phyloP scores from a whole-genome alignment of 1,140 invertebrate species.

The Cotesia glomerata region DNA sequence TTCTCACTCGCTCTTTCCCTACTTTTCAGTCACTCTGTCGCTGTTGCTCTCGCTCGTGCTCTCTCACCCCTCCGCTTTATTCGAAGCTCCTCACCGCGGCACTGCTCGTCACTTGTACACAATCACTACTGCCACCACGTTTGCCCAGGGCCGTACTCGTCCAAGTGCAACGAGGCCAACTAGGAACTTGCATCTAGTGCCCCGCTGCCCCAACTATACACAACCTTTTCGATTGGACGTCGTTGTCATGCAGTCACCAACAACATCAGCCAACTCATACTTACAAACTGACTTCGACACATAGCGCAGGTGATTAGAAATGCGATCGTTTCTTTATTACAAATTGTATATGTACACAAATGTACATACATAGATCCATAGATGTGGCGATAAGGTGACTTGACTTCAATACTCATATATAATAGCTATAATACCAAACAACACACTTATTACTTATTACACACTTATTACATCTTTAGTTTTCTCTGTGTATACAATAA shows the following conservation, averaged over 20 bases:
- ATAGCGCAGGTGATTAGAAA: slow-evolving; percentile 19
- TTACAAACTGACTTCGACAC: background rate
- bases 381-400: slow-evolving; percentile 9
- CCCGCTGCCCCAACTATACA: background rate
- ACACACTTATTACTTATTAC: too few relatives aligned
- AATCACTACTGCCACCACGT: slow-evolving; percentile 6
- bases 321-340: slow-evolving; percentile 7
- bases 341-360: background rate
- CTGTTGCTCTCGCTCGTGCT: too few relatives aligned
- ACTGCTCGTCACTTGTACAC: background rate
- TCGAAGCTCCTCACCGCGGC: background rate
- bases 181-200: background rate
- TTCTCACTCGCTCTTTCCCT: background rate
- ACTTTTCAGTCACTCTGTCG: background rate
- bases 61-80: too few relatives aligned
- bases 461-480: too few relatives aligned
- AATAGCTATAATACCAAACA: too few relatives aligned
- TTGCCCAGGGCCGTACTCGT: slow-evolving; percentile 23
- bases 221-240: background rate
- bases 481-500: too few relatives aligned
- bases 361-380: too few relatives aligned
- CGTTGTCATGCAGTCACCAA: background rate
- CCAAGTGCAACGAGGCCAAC: slow-evolving; percentile 28
- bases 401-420: too few relatives aligned
- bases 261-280: background rate